phyloP scores from a whole-genome alignment of 92 coral and sea anemone species.

The Hydrozoanthus gracilis region DNA sequence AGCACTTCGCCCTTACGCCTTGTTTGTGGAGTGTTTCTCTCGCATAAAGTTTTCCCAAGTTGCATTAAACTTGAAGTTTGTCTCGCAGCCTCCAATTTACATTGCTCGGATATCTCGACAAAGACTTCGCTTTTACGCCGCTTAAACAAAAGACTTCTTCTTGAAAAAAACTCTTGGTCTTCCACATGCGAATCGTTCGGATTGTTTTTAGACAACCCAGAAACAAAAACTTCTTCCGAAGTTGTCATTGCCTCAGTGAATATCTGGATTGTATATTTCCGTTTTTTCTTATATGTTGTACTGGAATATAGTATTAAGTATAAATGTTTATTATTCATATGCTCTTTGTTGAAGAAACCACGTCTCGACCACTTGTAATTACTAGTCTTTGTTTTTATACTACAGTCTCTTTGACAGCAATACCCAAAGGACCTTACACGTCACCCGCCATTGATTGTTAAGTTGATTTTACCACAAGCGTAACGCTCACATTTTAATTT shows the following conservation, averaged over 20 bases:
- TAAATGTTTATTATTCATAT: neutral
- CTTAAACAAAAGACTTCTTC: slow-evolving; percentile 39
- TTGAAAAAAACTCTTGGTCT: slow-evolving; percentile 33
- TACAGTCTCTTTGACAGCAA: slow-evolving; percentile 11
- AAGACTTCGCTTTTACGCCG: slow-evolving; percentile 48
- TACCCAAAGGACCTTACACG: slow-evolving; percentile 33
- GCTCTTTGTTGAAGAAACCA: neutral
- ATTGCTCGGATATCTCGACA: slow-evolving; percentile 61
- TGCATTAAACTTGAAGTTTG: slow-evolving; percentile 68
- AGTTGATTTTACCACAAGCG: too few relatives aligned
- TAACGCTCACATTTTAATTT: too few relatives aligned
- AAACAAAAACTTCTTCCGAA: slow-evolving; percentile 52
- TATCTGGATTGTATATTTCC: neutral
- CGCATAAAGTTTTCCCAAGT: slow-evolving; percentile 73
- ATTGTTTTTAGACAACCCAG: slow-evolving; percentile 19
- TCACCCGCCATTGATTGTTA: slow-evolving; percentile 6
- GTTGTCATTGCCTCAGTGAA: slow-evolving; percentile 40
- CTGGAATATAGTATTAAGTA: neutral
- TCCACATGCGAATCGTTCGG: neutral
- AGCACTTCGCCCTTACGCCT: slow-evolving; percentile 76
- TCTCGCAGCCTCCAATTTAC: slow-evolving; percentile 73
- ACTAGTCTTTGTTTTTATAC: slow-evolving; percentile 4
- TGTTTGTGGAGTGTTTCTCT: slow-evolving; percentile 59
- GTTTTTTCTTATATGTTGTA: neutral
- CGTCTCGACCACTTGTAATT: slow-evolving; percentile 1